These are phyloP conservation scores for Delichon dasypus DNA, from an alignment of 2,797 vertebrate genomes.

Conservation along the genomic window DNA sequence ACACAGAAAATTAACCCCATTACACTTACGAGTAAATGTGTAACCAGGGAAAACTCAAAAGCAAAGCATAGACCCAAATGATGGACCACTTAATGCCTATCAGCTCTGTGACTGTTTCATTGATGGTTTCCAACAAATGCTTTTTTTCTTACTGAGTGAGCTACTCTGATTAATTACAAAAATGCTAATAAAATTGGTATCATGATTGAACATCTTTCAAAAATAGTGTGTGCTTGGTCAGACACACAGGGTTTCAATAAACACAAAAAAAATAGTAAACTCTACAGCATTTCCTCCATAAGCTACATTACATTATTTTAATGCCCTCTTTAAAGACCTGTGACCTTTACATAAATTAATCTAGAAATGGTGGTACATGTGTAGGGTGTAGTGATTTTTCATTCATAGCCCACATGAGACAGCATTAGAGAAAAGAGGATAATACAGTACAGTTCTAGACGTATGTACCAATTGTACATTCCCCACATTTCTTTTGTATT, in stretches of 20 bases:
- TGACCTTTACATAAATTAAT: background rate
- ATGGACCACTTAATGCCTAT: background rate
- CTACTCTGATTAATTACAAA: background rate
- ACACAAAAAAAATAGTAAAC: background rate
- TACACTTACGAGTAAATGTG: background rate
- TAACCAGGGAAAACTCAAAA: background rate
- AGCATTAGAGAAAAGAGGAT: background rate
- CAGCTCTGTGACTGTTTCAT: background rate
- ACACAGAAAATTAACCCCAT: background rate
- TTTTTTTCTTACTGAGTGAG: background rate
- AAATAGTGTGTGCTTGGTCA: background rate
- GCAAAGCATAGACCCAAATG: background rate
- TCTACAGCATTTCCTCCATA: background rate
- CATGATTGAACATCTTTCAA: background rate
- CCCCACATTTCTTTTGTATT: background rate
- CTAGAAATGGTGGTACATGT: background rate
- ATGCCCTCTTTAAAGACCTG: background rate
- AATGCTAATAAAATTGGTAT: background rate
- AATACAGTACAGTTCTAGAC: background rate
- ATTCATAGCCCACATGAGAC: background rate
- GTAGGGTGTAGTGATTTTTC: background rate
- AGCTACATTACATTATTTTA: background rate
- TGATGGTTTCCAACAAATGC: background rate
- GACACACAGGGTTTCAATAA: background rate
- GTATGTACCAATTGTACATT: background rate